Evolutionary conservation across 2,888 invertebrate genomes (phyloP).

Genomic region (Cantharis flavilabris): DNA sequence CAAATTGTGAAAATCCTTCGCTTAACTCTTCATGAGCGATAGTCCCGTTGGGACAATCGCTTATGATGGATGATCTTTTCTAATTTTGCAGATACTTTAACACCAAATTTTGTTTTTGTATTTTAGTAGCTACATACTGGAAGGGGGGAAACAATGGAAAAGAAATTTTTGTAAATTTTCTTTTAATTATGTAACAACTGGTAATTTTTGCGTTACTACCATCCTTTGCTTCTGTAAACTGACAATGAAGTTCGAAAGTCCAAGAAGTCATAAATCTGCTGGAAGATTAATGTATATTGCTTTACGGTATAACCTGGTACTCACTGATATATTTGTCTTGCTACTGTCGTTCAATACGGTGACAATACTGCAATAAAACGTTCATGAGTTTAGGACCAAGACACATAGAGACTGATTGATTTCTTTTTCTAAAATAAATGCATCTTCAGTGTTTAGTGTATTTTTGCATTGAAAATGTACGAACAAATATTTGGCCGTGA

Average conservation of each 20-base stretch:
- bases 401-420: conserved; percentile 24
- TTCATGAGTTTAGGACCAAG: conserved; percentile 30
- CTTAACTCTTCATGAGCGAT: conserved; percentile 30
- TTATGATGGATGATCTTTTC: conserved; percentile 24
- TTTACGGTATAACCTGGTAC: conserved; percentile 29
- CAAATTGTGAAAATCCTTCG: conserved; percentile 26
- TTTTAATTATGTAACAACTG: not conserved
- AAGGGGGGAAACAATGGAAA: not conserved
- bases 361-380: conserved; percentile 34
- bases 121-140: not conserved
- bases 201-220: not conserved
- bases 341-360: conserved; percentile 23
- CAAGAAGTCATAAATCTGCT: conserved; percentile 22
- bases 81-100: conserved; percentile 13
- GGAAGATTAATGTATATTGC: conserved; percentile 16
- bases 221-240: not conserved
- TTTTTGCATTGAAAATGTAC: not conserved
- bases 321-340: conserved; percentile 30
- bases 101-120: not conserved
- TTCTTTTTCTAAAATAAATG: conserved; percentile 13
- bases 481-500: not conserved
- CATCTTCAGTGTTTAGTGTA: not conserved
- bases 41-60: conserved; percentile 31
- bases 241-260: not conserved
- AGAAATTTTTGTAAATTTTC: not conserved